phyloP scores from a whole-genome alignment of 2,797 vertebrate species.

The Ptychadena robeensis region DNA sequence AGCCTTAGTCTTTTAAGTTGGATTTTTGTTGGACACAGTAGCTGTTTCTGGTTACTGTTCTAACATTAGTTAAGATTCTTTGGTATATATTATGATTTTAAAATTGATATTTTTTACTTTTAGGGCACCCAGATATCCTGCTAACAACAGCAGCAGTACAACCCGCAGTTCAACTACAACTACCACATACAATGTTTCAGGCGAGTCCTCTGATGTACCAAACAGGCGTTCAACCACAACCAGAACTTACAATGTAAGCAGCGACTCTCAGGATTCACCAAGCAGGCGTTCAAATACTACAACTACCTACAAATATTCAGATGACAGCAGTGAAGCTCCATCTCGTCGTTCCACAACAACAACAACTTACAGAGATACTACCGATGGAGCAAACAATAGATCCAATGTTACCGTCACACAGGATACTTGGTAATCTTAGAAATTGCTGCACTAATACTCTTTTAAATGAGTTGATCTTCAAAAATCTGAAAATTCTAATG shows the following conservation, averaged over 20 bases:
- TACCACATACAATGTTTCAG: slow-evolving; percentile 14
- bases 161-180: slow-evolving; percentile 43
- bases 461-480: background rate
- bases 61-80: too few relatives aligned
- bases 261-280: background rate
- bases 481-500: background rate
- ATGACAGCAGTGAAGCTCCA: slow-evolving; percentile 14
- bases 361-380: slow-evolving; percentile 37
- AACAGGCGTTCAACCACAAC: slow-evolving; percentile 23
- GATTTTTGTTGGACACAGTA: too few relatives aligned
- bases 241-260: slow-evolving; percentile 3
- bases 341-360: slow-evolving; percentile 25
- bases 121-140: slow-evolving; percentile 63
- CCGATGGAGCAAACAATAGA: slow-evolving; percentile 34
- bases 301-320: slow-evolving; percentile 20
- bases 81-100: background rate
- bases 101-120: slow-evolving; percentile 23
- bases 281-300: background rate
- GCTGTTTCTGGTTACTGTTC: too few relatives aligned
- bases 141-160: slow-evolving; percentile 15
- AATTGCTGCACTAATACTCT: background rate
- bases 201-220: slow-evolving; percentile 2
- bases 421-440: slow-evolving; percentile 53
- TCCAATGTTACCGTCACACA: slow-evolving; percentile 51
- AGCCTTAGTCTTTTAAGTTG: too few relatives aligned